Evolutionary conservation across 1,140 invertebrate genomes (phyloP).

Genomic region (Atta cephalotes): DNA sequence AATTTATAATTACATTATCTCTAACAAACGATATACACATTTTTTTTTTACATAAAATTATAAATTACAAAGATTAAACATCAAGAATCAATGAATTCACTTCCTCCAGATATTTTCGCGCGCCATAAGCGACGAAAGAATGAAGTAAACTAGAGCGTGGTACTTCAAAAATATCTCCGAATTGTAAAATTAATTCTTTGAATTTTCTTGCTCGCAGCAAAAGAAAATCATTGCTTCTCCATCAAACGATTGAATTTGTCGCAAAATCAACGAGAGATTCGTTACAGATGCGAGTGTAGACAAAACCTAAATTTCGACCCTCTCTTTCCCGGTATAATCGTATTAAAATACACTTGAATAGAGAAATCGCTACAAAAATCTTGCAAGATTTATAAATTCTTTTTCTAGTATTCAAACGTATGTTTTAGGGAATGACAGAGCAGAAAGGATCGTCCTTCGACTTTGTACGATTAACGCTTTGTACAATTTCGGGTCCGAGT

Average conservation of each 20-base stretch:
- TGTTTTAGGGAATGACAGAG: constrained; percentile 16
- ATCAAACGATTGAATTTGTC: constrained; percentile 8
- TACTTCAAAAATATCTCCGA: background rate
- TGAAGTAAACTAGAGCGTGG: background rate
- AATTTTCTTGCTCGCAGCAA: background rate
- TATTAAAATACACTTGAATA: constrained; percentile 51
- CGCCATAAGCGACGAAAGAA: background rate
- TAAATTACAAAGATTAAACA: constrained; percentile 2
- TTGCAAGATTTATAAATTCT: constrained; percentile 36
- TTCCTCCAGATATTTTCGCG: background rate
- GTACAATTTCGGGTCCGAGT: constrained; percentile 46
- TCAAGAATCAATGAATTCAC: background rate
- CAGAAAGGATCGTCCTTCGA: constrained; percentile 30
- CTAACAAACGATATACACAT: background rate
- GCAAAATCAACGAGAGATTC: constrained; percentile 39
- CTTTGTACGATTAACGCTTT: constrained; percentile 54
- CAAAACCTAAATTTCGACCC: constrained; percentile 35
- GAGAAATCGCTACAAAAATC: constrained; percentile 44
- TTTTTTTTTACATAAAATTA: background rate
- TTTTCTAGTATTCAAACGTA: constrained; percentile 10
- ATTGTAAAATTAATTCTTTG: background rate
- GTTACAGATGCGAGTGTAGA: constrained; percentile 37
- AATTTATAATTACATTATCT: constrained; percentile 11
- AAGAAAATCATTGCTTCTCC: background rate
- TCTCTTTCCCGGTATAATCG: constrained; percentile 18